A percentile compares a stretch with the other conserved stretches of the same genome.
phyloP scores from a whole-genome alignment of 1,140 invertebrate genomes.

The Batillaria attramentaria region DNA sequence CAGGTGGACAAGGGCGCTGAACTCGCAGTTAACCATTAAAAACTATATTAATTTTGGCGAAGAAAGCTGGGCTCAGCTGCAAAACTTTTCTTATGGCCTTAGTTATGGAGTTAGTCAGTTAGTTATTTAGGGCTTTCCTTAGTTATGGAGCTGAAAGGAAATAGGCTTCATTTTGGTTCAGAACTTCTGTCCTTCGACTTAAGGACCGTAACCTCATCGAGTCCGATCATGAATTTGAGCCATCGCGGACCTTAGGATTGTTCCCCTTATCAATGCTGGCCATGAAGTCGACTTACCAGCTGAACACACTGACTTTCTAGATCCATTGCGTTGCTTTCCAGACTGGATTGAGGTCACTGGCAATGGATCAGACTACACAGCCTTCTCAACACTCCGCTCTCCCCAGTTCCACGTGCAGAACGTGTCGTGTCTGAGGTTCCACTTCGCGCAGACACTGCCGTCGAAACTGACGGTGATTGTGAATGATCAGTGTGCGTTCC shows the following conservation, averaged over 20 bases:
- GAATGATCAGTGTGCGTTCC: background rate
- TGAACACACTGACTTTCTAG: background rate
- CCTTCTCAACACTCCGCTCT: slow-evolving; percentile 7
- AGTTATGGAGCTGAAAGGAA: background rate
- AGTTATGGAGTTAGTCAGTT: background rate
- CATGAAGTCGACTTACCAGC: background rate
- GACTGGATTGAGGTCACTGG: background rate
- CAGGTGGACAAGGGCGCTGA: background rate
- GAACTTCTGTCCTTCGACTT: background rate
- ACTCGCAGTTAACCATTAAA: background rate
- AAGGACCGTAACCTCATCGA: background rate
- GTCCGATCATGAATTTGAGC: too few relatives aligned
- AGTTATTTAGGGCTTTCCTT: too few relatives aligned
- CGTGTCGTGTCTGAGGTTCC: background rate
- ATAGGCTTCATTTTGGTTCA: background rate
- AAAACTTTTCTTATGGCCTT: background rate
- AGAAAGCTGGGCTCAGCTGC: background rate
- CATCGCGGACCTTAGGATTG: background rate
- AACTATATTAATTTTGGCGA: background rate
- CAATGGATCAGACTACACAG: background rate
- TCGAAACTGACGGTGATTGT: background rate
- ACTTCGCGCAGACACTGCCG: slow-evolving; percentile 10
- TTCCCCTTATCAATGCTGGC: background rate
- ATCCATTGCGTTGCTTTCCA: background rate
- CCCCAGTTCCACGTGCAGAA: background rate